Evolutionary conservation across 2,797 vertebrate genomes (phyloP).

Genomic region (Propithecus perrieri): DNA sequence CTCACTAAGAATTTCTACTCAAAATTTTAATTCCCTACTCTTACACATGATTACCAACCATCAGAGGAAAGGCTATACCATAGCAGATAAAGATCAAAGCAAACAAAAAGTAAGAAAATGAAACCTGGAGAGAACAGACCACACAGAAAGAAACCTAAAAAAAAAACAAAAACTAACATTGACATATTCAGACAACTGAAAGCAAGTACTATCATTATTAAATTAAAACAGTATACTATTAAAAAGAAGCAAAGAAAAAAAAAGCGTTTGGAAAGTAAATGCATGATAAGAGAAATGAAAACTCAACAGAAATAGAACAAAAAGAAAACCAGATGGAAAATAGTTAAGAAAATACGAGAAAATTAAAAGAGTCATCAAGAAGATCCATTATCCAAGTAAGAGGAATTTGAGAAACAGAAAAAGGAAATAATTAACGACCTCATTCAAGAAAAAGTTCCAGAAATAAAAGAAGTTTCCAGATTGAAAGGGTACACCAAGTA

Average conservation of each 20-base stretch:
- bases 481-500: not conserved
- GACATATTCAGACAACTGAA: not conserved
- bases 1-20: not conserved
- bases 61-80: not conserved
- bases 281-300: constrained; percentile 18
- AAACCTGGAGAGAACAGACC: not conserved
- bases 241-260: not conserved
- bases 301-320: not conserved
- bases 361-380: not conserved
- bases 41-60: not conserved
- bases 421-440: constrained; percentile 32
- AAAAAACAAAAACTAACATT: not conserved
- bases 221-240: not conserved
- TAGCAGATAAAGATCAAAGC: constrained; percentile 23
- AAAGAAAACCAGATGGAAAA: not conserved
- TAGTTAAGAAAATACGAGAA: not conserved
- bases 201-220: not conserved
- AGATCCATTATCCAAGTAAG: not conserved
- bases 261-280: constrained; percentile 35
- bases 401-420: not conserved
- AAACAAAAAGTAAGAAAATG: not conserved
- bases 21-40: not conserved
- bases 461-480: constrained; percentile 32
- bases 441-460: constrained; percentile 39
- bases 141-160: not conserved